Conservation (phyloP, 2,888 invertebrate genomes). For the Drosophila conformis region DNA sequence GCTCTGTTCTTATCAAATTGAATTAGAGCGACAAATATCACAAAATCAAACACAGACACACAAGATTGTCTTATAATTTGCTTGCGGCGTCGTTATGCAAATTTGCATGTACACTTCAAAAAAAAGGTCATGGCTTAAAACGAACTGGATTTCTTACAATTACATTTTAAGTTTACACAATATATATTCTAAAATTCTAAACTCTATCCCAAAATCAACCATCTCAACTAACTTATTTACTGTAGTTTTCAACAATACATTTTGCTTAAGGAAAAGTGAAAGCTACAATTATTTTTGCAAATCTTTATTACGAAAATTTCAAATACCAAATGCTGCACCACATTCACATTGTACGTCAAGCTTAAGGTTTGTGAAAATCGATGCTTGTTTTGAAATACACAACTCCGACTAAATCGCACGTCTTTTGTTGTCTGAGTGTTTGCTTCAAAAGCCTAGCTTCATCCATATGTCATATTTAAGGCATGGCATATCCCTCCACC, state of each 20-base stretch:
- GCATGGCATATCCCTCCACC: slow-evolving; percentile 1
- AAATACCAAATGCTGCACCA: background rate
- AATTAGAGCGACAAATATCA: slow-evolving; percentile 73
- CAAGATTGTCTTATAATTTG: slow-evolving; percentile 38
- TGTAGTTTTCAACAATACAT: background rate
- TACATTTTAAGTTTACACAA: background rate
- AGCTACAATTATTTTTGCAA: background rate
- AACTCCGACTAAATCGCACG: background rate
- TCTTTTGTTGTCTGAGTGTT: background rate
- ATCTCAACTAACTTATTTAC: background rate
- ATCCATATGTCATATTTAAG: slow-evolving; percentile 9
- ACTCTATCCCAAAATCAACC: background rate
- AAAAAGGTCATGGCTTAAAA: background rate
- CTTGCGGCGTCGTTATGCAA: slow-evolving; percentile 23
- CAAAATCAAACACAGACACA: slow-evolving; percentile 54
- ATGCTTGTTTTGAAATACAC: background rate
- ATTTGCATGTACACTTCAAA: slow-evolving; percentile 15
- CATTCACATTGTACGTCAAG: background rate
- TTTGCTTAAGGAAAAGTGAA: background rate
- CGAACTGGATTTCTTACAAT: background rate
- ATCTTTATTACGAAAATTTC: background rate
- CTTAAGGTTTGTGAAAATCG: background rate
- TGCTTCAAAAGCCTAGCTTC: background rate
- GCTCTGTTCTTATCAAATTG: slow-evolving; percentile 65
- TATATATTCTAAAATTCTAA: no score